Evolutionary conservation across 1,140 invertebrate species (phyloP).

Genomic region (Wasmannia auropunctata): DNA sequence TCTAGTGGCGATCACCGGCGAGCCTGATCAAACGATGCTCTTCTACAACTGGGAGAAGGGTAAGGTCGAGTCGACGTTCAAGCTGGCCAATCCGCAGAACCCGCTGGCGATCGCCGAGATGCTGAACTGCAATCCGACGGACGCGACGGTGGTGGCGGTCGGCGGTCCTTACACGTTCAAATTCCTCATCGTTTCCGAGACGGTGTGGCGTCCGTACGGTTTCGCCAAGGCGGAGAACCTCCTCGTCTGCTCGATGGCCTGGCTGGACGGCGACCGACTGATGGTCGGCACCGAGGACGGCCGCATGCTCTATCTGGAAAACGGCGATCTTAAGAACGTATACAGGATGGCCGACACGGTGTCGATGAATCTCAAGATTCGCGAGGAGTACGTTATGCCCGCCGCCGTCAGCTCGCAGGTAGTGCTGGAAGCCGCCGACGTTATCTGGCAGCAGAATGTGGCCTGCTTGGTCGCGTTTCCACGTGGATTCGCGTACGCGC

Average conservation of each 20-base stretch:
- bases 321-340: constrained; percentile 90
- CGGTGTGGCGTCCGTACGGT: constrained; percentile 92
- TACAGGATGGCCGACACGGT: constrained; percentile 86
- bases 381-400: constrained; percentile 76
- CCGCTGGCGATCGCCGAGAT: constrained; percentile 83
- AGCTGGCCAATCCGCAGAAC: constrained; percentile 89
- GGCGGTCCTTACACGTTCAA: constrained; percentile 91
- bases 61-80: constrained; percentile 91
- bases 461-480: constrained; percentile 85
- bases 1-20: constrained; percentile 91
- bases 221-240: constrained; percentile 93
- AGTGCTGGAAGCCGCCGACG: constrained; percentile 72
- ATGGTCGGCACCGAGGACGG: constrained; percentile 91
- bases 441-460: constrained; percentile 79
- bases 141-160: constrained; percentile 90
- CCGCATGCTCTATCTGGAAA: constrained; percentile 91
- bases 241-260: constrained; percentile 89
- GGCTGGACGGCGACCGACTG: constrained; percentile 91
- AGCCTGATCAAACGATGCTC: constrained; percentile 92
- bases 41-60: constrained; percentile 94
- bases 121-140: constrained; percentile 91
- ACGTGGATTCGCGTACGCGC: constrained; percentile 88
- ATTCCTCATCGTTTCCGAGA: constrained; percentile 92
- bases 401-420: constrained; percentile 63
- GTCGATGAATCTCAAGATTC: constrained; percentile 86